Percentiles rank a stretch among this genome's conserved stretches.
These are phyloP conservation scores for Tuberolachnus salignus DNA, from an alignment of 2,888 invertebrate genomes.

Conservation along the genomic window DNA sequence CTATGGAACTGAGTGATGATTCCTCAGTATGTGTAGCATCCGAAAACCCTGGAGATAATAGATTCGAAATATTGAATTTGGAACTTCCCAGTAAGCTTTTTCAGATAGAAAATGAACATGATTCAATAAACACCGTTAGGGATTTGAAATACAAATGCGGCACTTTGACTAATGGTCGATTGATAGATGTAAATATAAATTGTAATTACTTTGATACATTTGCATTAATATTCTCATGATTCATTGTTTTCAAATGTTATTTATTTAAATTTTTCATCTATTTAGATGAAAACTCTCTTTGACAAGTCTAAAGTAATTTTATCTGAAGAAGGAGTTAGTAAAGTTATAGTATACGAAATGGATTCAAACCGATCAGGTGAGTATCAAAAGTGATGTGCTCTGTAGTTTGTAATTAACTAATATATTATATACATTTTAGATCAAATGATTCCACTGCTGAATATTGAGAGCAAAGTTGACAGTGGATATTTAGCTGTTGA, in stretches of 20 bases:
- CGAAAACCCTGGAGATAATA: conserved; percentile 8
- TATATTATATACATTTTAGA: conserved; percentile 13
- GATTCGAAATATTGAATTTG: conserved; percentile 42
- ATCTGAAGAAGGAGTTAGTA: conserved; percentile 32
- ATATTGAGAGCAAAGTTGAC: conserved; percentile 23
- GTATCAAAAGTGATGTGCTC: not conserved
- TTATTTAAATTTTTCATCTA: too few relatives aligned
- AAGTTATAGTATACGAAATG: conserved; percentile 40
- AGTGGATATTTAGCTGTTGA: conserved; percentile 40
- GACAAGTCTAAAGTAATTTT: conserved; percentile 43
- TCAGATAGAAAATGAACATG: conserved; percentile 37
- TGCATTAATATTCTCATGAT: not conserved
- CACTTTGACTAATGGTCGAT: conserved; percentile 33
- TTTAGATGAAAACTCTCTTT: conserved; percentile 51
- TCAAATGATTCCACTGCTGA: conserved; percentile 43
- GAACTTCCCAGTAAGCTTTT: conserved; percentile 43
- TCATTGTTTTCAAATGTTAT: not conserved
- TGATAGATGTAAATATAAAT: conserved; percentile 38
- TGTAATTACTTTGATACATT: conserved; percentile 2
- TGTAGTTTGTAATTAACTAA: not conserved
- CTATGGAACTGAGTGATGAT: conserved; percentile 38
- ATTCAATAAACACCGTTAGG: conserved; percentile 35
- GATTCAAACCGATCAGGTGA: conserved; percentile 33
- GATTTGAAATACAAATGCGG: conserved; percentile 53
- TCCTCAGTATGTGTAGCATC: conserved; percentile 32